Evolutionary conservation across 2,888 invertebrate genomes (phyloP).

Genomic region (Diarsia dahlii): DNA sequence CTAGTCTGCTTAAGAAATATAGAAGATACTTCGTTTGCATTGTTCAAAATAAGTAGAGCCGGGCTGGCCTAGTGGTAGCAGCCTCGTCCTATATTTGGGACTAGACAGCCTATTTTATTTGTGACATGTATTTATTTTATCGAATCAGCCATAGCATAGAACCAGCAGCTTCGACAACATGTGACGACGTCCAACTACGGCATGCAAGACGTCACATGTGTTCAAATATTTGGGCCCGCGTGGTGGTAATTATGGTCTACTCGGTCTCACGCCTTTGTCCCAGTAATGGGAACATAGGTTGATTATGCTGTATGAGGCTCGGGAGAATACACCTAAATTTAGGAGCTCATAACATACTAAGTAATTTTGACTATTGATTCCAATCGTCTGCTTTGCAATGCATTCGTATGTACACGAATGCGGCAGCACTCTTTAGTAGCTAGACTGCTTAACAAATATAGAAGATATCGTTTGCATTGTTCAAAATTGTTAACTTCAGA

Average conservation of each 20-base stretch:
- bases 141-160: not conserved
- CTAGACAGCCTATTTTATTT: not conserved
- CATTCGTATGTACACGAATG: slow-evolving; percentile 15
- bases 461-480: too few species aligned
- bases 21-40: too few species aligned
- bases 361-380: not conserved
- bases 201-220: not conserved
- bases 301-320: not conserved
- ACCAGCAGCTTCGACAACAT: not conserved
- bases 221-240: not conserved
- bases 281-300: not conserved
- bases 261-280: not conserved
- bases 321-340: not conserved
- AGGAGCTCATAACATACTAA: not conserved
- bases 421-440: not conserved
- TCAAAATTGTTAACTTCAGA: too few species aligned
- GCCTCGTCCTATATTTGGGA: not conserved
- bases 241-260: not conserved
- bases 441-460: too few species aligned
- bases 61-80: not conserved
- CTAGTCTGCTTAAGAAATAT: too few species aligned
- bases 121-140: not conserved
- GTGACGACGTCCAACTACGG: not conserved
- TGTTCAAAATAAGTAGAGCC: not conserved
- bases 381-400: slow-evolving; percentile 16